These are phyloP conservation scores for Palythoa caribaeorum DNA, from an alignment of 92 coral and sea anemone genomes.

Conservation along the genomic window DNA sequence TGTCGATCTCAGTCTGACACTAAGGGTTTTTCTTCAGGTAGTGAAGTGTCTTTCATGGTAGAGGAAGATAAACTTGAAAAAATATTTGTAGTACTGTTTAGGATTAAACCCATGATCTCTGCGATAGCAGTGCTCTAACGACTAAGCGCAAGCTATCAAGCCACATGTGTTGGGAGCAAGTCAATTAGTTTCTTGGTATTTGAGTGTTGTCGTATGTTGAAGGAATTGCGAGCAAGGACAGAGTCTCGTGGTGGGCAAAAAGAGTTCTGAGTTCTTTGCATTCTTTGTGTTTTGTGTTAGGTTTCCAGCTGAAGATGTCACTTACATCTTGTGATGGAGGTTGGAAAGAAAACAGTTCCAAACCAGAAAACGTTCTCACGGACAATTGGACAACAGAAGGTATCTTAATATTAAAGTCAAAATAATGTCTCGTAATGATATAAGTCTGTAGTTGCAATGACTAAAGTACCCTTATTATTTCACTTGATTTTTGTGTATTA, in stretches of 20 bases:
- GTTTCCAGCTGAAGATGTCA: constrained; percentile 83
- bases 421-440: too few species aligned
- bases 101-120: too few species aligned
- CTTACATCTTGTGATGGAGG: constrained; percentile 96
- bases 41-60: too few species aligned
- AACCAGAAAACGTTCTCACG: constrained; percentile 89
- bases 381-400: constrained; percentile 99
- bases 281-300: constrained; percentile 31
- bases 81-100: background rate
- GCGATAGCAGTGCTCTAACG: background rate
- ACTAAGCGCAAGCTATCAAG: background rate
- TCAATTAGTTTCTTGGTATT: background rate
- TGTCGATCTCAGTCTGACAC: too few species aligned
- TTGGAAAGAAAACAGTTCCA: constrained; percentile 83
- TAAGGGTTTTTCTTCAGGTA: too few species aligned
- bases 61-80: background rate
- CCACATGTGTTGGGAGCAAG: background rate
- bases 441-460: too few species aligned
- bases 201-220: background rate
- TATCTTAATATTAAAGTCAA: background rate
- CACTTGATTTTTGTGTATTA: too few species aligned
- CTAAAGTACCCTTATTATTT: too few species aligned
- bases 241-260: background rate
- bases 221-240: background rate
- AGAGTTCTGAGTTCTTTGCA: background rate